Conservation (phyloP, 1,140 invertebrate species). For the Drosophila simulans region DNA sequence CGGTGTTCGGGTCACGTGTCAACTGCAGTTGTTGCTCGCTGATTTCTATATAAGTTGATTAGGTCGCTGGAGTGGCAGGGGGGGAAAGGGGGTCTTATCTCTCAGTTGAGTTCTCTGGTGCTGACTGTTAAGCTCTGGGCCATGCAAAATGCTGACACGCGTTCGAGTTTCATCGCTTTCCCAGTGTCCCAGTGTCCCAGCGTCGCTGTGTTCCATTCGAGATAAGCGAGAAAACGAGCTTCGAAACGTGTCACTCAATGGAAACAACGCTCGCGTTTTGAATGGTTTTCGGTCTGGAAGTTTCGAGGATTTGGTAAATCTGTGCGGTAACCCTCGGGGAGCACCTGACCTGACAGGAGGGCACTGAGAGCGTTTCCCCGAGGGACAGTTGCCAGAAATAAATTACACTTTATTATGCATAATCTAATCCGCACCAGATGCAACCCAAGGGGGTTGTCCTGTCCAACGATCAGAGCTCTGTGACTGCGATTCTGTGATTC, state of each 20-base stretch:
- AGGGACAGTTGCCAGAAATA: constrained; percentile 71
- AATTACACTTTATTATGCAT: constrained; percentile 83
- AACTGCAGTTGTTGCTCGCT: constrained; percentile 49
- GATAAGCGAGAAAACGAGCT: constrained; percentile 63
- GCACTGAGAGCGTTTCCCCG: constrained; percentile 1
- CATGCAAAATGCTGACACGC: constrained; percentile 81
- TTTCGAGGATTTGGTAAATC: constrained; percentile 38
- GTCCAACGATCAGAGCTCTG: constrained; percentile 1
- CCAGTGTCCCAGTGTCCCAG: not conserved
- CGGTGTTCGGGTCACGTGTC: constrained; percentile 57
- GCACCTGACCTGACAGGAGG: constrained; percentile 32
- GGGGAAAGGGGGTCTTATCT: constrained; percentile 16
- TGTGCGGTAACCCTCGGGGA: constrained; percentile 41
- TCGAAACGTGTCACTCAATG: constrained; percentile 74
- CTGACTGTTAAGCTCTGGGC: constrained; percentile 36
- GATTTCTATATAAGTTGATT: constrained; percentile 78
- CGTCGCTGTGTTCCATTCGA: constrained; percentile 15
- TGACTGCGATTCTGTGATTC: constrained; percentile 4
- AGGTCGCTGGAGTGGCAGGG: not conserved
- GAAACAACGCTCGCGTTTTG: constrained; percentile 37
- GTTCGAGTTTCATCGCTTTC: constrained; percentile 17
- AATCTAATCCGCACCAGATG: constrained; percentile 81
- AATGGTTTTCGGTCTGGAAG: constrained; percentile 26
- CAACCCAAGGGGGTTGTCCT: constrained; percentile 29
- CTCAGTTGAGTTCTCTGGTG: constrained; percentile 14